A percentile compares a stretch with the other conserved stretches of the same genome.
phyloP scores from a whole-genome alignment of 2,888 invertebrate species.

The Nasonia oneida region DNA sequence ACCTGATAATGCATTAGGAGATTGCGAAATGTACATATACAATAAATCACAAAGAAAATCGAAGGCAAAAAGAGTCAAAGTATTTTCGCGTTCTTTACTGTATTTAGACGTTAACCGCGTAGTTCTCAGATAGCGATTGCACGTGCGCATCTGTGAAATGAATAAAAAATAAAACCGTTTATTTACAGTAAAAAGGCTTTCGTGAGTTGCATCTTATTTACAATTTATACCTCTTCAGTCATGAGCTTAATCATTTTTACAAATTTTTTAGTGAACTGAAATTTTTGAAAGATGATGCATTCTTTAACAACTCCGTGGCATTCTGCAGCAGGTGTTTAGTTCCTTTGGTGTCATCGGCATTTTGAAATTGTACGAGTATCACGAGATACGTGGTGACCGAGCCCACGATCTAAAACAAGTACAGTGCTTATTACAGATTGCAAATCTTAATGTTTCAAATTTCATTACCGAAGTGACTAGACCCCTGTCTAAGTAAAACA shows the following conservation, averaged over 20 bases:
- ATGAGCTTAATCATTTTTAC: not conserved
- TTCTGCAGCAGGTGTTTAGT: constrained; percentile 69
- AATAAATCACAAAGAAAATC: constrained; percentile 57
- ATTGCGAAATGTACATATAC: constrained; percentile 54
- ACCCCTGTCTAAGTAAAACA: constrained; percentile 82
- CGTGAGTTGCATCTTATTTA: constrained; percentile 36
- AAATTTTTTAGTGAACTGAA: constrained; percentile 42
- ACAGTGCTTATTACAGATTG: not conserved
- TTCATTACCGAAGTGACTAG: constrained; percentile 81
- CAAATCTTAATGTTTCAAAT: not conserved
- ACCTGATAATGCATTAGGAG: constrained; percentile 51
- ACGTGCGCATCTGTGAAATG: constrained; percentile 65
- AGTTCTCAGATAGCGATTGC: constrained; percentile 63
- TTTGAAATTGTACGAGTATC: constrained; percentile 83
- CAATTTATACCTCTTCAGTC: constrained; percentile 17
- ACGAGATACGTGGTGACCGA: constrained; percentile 83
- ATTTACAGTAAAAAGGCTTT: constrained; percentile 59
- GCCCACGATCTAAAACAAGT: constrained; percentile 80
- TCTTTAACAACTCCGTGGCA: constrained; percentile 71
- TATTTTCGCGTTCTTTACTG: constrained; percentile 67
- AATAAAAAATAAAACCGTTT: constrained; percentile 64
- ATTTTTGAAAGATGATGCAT: constrained; percentile 67
- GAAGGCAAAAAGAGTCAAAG: constrained; percentile 61
- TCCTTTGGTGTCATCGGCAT: constrained; percentile 79
- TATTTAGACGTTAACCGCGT: constrained; percentile 62